phyloP scores from a whole-genome alignment of 2,797 vertebrate species.

The Decapterus maruadsi region DNA sequence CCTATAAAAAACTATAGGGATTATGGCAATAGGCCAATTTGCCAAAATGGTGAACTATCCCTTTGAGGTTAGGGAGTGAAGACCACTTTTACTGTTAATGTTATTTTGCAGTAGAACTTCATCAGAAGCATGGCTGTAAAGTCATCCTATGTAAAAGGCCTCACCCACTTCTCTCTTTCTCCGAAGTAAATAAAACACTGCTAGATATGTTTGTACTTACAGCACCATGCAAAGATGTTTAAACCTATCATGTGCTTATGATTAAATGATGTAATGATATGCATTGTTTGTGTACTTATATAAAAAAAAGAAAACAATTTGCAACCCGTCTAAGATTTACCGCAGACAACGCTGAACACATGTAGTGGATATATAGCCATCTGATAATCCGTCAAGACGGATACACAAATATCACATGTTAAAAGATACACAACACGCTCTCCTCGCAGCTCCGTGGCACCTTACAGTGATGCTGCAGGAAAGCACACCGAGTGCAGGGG shows the following conservation, averaged over 20 bases:
- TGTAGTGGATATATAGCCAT: background rate
- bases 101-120: slow-evolving; percentile 16
- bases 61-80: background rate
- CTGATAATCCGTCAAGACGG: slow-evolving; percentile 22
- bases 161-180: slow-evolving; percentile 2
- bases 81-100: slow-evolving; percentile 14
- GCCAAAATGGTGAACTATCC: too few relatives aligned
- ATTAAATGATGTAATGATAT: slow-evolving; percentile 61
- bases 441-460: slow-evolving; percentile 19
- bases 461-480: slow-evolving; percentile 29
- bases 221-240: slow-evolving; percentile 39
- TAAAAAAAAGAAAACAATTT: slow-evolving; percentile 49
- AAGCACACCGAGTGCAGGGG: slow-evolving; percentile 26
- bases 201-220: slow-evolving; percentile 24
- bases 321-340: slow-evolving; percentile 13
- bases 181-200: slow-evolving; percentile 20
- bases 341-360: slow-evolving; percentile 3
- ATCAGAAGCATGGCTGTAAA: slow-evolving; percentile 23
- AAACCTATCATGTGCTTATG: slow-evolving; percentile 35
- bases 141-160: slow-evolving; percentile 9
- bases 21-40: too few relatives aligned
- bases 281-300: slow-evolving; percentile 42
- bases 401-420: slow-evolving; percentile 1
- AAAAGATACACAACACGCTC: background rate
- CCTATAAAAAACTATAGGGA: too few relatives aligned